phyloP scores from a whole-genome alignment of 2,888 invertebrate species.

The Capitulum mitella region DNA sequence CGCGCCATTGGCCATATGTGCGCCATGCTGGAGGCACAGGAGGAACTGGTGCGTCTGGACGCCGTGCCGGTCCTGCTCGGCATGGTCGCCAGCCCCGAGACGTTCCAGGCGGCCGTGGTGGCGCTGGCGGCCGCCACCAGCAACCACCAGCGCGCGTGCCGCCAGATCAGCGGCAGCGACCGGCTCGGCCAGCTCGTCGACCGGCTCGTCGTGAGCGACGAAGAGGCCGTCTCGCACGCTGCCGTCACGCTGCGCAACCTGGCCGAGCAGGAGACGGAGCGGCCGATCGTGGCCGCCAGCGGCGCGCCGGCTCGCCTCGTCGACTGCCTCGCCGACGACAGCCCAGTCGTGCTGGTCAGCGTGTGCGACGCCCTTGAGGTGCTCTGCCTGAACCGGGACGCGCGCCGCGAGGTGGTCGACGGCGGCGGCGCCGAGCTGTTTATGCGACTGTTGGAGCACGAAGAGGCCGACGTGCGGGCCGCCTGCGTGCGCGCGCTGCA shows the following conservation, averaged over 20 bases:
- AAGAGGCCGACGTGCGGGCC: not conserved
- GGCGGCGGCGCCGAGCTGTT: not conserved
- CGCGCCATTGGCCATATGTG: slow-evolving; percentile 6
- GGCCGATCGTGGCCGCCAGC: not conserved
- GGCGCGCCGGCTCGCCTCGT: not conserved
- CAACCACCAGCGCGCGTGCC: slow-evolving; percentile 2
- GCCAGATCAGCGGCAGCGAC: not conserved
- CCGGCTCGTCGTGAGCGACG: not conserved
- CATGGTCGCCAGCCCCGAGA: not conserved
- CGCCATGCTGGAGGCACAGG: slow-evolving; percentile 1
- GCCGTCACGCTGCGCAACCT: not conserved
- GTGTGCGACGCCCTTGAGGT: not conserved
- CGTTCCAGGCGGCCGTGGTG: not conserved
- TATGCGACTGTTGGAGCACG: not conserved
- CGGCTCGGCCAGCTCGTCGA: not conserved
- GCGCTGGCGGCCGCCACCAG: not conserved
- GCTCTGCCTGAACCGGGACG: not conserved
- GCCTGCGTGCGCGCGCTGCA: not conserved
- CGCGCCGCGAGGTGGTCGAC: not conserved
- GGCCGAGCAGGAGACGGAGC: slow-evolving; percentile 8
- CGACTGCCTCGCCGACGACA: not conserved
- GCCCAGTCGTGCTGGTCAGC: not conserved
- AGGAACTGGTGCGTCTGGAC: slow-evolving; percentile 6
- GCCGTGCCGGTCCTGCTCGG: not conserved
- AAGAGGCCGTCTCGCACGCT: not conserved